Base-by-base conservation (phyloP, 2,888 invertebrate genomes). In the Clunio marinus region DNA sequence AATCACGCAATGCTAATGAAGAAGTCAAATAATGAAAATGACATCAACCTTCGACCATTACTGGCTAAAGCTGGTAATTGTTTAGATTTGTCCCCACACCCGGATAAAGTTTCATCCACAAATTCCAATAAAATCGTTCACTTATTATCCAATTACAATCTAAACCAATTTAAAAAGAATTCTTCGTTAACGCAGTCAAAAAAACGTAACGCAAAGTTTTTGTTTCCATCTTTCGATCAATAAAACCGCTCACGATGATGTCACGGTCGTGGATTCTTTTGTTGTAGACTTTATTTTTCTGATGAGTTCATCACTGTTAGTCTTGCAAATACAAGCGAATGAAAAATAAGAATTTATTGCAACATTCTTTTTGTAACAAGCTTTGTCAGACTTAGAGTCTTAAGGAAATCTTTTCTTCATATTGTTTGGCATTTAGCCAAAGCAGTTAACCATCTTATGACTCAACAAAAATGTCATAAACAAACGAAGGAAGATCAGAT, bases 161-260 rank as follows among this genome's bases (percentile, higher is more conserved):
- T 51, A 22, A 51, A 51, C 51, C 51, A 51, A 51, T 51, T 51
- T 17, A 22, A 41, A n/a, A n/a, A n/a, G n/a, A n/a, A n/a, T n/a
- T n/a, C 10, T 41, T 13, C 10, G 15, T 41, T 41, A 41, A n/a
- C 41, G 15, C 15, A n/a, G n/a, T n/a, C n/a, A n/a, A n/a, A n/a
- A n/a, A n/a, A 13, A 32, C 35, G 35, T 22, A 41, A 10, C 20
- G 51, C 7, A 41, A 41, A 41, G 20, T 22, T 7, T 7, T 13
- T n/a, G 17, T 8, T 22, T 22, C 5, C 17, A 17, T 17, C 17
- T 51, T 45, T 4, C 45, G 51, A 17, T 17, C 51, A 3, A 51
- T 51, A n/a, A 51, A 41, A 32, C 32, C 5, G 32, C 10, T 10
- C 13, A n/a, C 45, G 51, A 17, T 51, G 51, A 51, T 51, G 51